These are phyloP conservation scores for Caenorhabditis briggsae DNA, from an alignment of 1,140 invertebrate species.

Conservation along the genomic window DNA sequence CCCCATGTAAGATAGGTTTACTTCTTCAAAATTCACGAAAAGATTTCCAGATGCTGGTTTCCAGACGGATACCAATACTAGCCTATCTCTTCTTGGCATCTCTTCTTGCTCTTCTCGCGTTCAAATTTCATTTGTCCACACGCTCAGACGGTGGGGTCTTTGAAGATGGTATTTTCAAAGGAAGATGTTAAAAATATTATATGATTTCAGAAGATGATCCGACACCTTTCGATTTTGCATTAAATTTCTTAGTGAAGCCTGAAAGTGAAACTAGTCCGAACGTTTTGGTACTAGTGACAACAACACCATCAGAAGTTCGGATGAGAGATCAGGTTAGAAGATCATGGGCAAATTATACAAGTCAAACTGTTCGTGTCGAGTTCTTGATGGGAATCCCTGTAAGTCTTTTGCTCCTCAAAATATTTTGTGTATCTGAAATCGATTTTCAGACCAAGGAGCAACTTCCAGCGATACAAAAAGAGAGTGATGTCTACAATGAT, in stretches of 20 bases:
- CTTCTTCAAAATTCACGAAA: background rate
- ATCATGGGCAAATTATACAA: constrained; percentile 17
- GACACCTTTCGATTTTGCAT: constrained; percentile 21
- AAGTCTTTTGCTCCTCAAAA: too few relatives aligned
- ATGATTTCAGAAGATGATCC: background rate
- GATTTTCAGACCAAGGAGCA: background rate
- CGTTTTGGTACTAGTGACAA: constrained; percentile 15
- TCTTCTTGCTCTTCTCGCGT: background rate
- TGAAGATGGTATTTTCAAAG: constrained; percentile 1
- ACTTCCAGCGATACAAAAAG: constrained; percentile 1
- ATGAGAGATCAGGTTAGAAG: constrained; percentile 25
- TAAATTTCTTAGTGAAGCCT: background rate
- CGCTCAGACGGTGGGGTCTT: constrained; percentile 11
- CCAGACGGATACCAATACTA: constrained; percentile 9
- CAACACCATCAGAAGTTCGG: background rate
- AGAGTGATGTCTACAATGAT: constrained; percentile 43
- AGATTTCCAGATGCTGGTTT: constrained; percentile 38
- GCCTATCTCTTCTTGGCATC: constrained; percentile 5
- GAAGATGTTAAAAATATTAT: background rate
- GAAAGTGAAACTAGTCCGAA: background rate
- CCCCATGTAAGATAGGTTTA: background rate
- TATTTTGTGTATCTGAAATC: background rate
- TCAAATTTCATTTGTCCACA: constrained; percentile 32
- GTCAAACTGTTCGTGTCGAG: background rate
- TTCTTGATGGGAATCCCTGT: constrained; percentile 27